Evolutionary conservation across 2,113 vertebrate genomes (phyloP).

Genomic region (Nymphicus hollandicus): DNA sequence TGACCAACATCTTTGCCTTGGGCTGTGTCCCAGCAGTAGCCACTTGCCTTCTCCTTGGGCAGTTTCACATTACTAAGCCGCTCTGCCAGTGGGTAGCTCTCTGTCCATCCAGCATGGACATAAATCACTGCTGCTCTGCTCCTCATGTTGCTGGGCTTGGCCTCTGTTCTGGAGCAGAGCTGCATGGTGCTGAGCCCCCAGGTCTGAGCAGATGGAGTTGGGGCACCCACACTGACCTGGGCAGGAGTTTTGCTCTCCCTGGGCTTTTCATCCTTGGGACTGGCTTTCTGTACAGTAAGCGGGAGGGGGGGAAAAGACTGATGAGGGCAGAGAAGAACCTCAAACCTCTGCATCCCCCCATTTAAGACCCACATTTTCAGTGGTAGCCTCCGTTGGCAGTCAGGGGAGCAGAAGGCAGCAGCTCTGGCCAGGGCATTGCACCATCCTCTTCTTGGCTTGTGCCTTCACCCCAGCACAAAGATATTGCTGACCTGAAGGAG

Average conservation of each 20-base stretch:
- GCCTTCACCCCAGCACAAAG: background rate
- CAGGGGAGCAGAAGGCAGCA: accelerated
- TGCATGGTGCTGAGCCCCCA: accelerated
- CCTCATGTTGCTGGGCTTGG: background rate
- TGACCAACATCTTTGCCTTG: background rate
- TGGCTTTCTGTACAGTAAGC: background rate
- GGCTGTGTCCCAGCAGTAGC: background rate
- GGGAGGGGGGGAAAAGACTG: background rate
- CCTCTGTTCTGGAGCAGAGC: background rate
- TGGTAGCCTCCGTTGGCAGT: background rate
- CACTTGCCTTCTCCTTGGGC: background rate
- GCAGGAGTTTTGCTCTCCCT: background rate
- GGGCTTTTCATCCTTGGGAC: background rate
- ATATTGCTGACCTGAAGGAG: background rate
- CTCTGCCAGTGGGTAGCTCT: background rate
- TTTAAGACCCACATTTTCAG: background rate
- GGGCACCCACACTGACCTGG: background rate
- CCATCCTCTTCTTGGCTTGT: background rate
- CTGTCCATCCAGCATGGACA: background rate
- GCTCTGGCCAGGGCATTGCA: background rate
- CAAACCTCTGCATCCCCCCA: background rate
- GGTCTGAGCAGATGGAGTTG: background rate
- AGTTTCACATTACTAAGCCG: background rate
- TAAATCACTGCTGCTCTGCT: background rate
- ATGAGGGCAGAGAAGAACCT: background rate